Evolutionary conservation across 2,797 vertebrate genomes (phyloP).

Genomic region (Trachurus trachurus): DNA sequence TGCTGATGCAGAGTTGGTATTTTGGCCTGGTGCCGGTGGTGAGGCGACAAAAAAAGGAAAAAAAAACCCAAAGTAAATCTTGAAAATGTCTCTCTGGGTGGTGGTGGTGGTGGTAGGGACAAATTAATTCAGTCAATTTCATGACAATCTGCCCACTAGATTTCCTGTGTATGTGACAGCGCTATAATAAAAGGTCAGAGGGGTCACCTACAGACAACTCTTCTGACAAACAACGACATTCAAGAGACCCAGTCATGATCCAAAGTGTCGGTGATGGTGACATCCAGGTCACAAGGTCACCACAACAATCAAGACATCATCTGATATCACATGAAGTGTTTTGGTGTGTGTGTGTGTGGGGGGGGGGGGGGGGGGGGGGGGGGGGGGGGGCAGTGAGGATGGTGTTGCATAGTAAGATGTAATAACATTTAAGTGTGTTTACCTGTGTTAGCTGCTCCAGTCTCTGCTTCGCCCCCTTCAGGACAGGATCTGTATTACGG

Average conservation of each 20-base stretch:
- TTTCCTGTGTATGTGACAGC: background rate
- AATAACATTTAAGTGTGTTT: constrained; percentile 1
- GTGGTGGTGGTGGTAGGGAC: background rate
- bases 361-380: too few species aligned
- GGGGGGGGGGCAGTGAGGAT: background rate
- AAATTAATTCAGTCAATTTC: background rate
- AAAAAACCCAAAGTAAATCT: background rate
- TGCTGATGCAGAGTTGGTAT: constrained; percentile 13
- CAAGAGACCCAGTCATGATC: background rate
- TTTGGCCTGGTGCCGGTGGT: background rate
- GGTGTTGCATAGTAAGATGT: background rate
- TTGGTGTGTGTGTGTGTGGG: background rate
- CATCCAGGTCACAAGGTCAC: background rate
- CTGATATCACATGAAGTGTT: background rate
- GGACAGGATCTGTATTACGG: constrained; percentile 85
- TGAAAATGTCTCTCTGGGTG: constrained; percentile 7
- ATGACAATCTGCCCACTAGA: background rate
- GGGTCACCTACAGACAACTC: background rate
- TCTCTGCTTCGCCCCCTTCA: constrained; percentile 86
- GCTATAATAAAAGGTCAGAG: background rate
- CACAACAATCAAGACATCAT: background rate
- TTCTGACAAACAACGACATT: too few species aligned
- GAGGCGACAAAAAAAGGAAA: background rate
- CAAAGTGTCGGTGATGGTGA: background rate
- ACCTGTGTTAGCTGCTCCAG: constrained; percentile 87